A percentile compares a stretch with the other conserved stretches of the same genome.
Conservation (phyloP, 2,888 invertebrate genomes). For the Tetranychus truncatus region DNA sequence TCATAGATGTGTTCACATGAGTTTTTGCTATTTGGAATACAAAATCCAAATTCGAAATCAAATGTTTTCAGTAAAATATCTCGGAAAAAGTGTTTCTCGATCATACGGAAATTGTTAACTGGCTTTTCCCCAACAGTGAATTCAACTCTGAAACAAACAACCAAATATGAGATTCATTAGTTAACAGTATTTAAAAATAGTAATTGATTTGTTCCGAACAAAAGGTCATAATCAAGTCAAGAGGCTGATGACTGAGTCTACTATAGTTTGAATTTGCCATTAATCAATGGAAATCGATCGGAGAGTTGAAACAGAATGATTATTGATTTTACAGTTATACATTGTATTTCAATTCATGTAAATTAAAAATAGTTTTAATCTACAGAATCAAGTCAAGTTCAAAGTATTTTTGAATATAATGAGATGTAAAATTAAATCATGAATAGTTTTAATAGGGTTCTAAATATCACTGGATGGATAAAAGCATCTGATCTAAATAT, state of each 20-base stretch:
- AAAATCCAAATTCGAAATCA: constrained; percentile 98
- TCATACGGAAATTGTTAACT: constrained; percentile 88
- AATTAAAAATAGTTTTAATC: too few relatives aligned
- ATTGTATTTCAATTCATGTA: too few relatives aligned
- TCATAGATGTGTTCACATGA: constrained; percentile 98
- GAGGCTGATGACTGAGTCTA: neutral
- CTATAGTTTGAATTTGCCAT: neutral
- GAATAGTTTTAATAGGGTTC: too few relatives aligned
- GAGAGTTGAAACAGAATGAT: constrained; percentile 6
- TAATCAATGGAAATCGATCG: constrained; percentile 3
- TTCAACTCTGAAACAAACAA: constrained; percentile 51
- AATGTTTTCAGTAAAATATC: constrained; percentile 85
- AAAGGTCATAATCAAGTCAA: neutral
- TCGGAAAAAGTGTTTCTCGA: constrained; percentile 86
- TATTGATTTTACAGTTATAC: neutral
- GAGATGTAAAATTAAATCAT: too few relatives aligned
- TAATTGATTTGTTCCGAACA: too few relatives aligned
- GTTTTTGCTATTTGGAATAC: constrained; percentile 90
- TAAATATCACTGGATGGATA: too few relatives aligned
- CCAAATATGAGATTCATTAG: neutral
- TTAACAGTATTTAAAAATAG: too few relatives aligned
- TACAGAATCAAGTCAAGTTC: too few relatives aligned
- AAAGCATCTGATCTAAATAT: too few relatives aligned
- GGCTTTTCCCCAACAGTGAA: constrained; percentile 82
- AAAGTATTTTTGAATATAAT: too few relatives aligned